phyloP scores from a whole-genome alignment of 2,888 invertebrate species.

The Euphydryas editha region DNA sequence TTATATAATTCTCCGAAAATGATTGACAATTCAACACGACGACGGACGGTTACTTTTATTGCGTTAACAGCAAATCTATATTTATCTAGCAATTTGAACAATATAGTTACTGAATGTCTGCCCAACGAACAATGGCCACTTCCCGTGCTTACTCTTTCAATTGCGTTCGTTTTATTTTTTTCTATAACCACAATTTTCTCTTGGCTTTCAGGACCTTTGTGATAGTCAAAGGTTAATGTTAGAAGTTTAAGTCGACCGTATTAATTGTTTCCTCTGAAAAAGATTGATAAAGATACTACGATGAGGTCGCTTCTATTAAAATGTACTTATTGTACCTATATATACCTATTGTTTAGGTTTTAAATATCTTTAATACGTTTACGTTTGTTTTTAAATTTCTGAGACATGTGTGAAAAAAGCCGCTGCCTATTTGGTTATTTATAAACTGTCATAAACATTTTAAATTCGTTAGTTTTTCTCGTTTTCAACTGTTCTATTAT shows the following conservation, averaged over 20 bases:
- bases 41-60: slow-evolving; percentile 28
- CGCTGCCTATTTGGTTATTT: too few relatives aligned
- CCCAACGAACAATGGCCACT: slow-evolving; percentile 43
- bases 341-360: neutral
- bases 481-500: too few relatives aligned
- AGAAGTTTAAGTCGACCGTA: slow-evolving; percentile 60
- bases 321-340: neutral
- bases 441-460: too few relatives aligned
- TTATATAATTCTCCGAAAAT: neutral
- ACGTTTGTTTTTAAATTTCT: too few relatives aligned
- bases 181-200: slow-evolving; percentile 56
- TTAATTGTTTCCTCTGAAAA: slow-evolving; percentile 64
- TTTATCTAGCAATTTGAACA: slow-evolving; percentile 45
- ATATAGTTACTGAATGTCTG: slow-evolving; percentile 43
- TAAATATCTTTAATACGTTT: neutral
- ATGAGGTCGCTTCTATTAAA: slow-evolving; percentile 10
- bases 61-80: slow-evolving; percentile 31
- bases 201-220: slow-evolving; percentile 56
- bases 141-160: slow-evolving; percentile 46
- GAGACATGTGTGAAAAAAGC: too few relatives aligned
- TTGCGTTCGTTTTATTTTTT: slow-evolving; percentile 43
- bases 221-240: slow-evolving; percentile 52
- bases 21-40: slow-evolving; percentile 7
- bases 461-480: too few relatives aligned
- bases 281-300: slow-evolving; percentile 12